phyloP scores from a whole-genome alignment of 2,797 vertebrate genomes.

The Pempheris klunzingeri region DNA sequence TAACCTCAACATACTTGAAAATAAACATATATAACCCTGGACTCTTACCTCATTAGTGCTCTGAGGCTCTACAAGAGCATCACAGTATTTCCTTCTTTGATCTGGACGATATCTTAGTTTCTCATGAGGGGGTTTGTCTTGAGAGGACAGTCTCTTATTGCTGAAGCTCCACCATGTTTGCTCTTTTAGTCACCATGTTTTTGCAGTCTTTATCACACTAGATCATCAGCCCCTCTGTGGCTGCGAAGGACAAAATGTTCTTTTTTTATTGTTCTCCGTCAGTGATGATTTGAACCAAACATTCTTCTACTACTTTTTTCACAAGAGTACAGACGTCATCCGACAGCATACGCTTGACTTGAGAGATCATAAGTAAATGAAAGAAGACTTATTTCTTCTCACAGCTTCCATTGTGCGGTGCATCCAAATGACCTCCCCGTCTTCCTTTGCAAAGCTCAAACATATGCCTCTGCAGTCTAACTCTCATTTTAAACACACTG shows the following conservation, averaged over 20 bases:
- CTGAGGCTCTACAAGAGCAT: background rate
- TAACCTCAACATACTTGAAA: too few species aligned
- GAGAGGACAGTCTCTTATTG: background rate
- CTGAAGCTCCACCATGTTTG: background rate
- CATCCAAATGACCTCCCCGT: background rate
- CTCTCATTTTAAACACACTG: slow-evolving; percentile 28
- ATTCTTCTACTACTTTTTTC: slow-evolving; percentile 20
- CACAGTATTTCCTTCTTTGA: background rate
- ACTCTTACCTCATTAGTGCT: background rate
- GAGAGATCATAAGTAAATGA: slow-evolving; percentile 22
- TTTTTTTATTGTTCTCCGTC: slow-evolving; percentile 6
- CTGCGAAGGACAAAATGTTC: slow-evolving; percentile 40
- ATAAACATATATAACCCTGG: too few species aligned
- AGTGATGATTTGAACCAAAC: slow-evolving; percentile 22
- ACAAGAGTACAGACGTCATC: background rate
- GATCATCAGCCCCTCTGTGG: background rate
- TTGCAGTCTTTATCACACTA: background rate
- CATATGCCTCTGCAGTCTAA: background rate
- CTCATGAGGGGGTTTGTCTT: background rate
- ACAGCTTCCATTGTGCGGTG: background rate
- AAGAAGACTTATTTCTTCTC: slow-evolving; percentile 17
- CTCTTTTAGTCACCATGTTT: background rate
- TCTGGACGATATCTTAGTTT: too few species aligned
- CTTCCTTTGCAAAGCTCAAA: background rate
- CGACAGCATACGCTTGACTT: background rate